Evolutionary conservation across 2,888 invertebrate species (phyloP).

Genomic region (Sarcophaga carnaria): DNA sequence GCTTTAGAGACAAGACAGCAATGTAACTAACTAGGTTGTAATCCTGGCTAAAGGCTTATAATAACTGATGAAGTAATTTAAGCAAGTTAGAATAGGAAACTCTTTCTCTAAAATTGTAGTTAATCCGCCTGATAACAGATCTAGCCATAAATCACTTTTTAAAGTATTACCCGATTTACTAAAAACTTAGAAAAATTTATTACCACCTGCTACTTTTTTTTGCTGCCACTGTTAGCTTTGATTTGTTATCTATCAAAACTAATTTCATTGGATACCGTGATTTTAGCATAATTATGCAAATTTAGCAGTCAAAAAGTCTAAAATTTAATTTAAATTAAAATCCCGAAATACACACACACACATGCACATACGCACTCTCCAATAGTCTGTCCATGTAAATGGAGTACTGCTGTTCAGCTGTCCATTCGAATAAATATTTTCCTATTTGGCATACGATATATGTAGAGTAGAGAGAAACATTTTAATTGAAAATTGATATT

Average conservation of each 20-base stretch:
- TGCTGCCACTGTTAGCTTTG: neutral
- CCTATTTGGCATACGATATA: neutral
- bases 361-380: neutral
- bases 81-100: too few relatives aligned
- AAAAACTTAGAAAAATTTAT: too few relatives aligned
- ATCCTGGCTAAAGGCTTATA: too few relatives aligned
- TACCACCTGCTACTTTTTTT: too few relatives aligned
- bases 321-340: neutral
- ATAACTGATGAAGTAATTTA: too few relatives aligned
- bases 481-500: constrained; percentile 30
- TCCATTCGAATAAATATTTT: neutral
- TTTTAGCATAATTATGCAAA: constrained; percentile 27
- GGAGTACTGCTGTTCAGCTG: neutral
- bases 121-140: too few relatives aligned
- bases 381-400: neutral
- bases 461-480: neutral
- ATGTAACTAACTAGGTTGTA: too few relatives aligned
- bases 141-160: too few relatives aligned
- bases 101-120: too few relatives aligned
- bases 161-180: too few relatives aligned
- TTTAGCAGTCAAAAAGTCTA: constrained; percentile 10
- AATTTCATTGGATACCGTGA: neutral
- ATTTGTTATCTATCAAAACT: neutral
- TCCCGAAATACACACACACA: neutral
- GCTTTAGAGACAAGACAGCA: too few relatives aligned